A percentile compares a stretch with the other conserved stretches of the same genome.
Evolutionary conservation across 2,888 invertebrate species (phyloP).

Genomic region (Xylophagus ater): DNA sequence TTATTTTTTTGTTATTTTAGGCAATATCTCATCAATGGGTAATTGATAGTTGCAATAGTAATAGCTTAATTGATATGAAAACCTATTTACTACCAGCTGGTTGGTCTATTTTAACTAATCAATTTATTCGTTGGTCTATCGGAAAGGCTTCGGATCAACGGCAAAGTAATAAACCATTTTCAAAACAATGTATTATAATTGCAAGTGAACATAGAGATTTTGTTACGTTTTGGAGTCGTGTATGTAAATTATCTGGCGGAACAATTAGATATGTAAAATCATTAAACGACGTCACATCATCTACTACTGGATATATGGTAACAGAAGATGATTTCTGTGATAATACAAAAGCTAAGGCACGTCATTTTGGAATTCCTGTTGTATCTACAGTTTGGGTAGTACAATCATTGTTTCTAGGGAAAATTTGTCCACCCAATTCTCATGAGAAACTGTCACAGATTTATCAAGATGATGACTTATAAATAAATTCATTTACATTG

Average conservation of each 20-base stretch:
- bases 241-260: constrained; percentile 47
- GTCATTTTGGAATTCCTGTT: constrained; percentile 48
- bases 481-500: too few species aligned
- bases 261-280: constrained; percentile 41
- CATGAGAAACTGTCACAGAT: constrained; percentile 38
- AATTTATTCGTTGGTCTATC: constrained; percentile 37
- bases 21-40: constrained; percentile 63
- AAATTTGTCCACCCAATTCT: constrained; percentile 40
- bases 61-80: constrained; percentile 37
- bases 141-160: constrained; percentile 28
- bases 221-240: constrained; percentile 49
- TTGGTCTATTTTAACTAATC: constrained; percentile 43
- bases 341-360: constrained; percentile 43
- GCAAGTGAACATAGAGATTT: constrained; percentile 45
- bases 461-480: constrained; percentile 20
- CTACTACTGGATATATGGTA: constrained; percentile 45
- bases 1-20: constrained; percentile 18
- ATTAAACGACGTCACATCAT: constrained; percentile 40
- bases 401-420: constrained; percentile 54
- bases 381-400: constrained; percentile 59
- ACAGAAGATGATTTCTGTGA: constrained; percentile 51
- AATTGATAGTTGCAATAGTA: constrained; percentile 46
- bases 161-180: constrained; percentile 40
- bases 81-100: constrained; percentile 50
- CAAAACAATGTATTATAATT: constrained; percentile 42